phyloP scores from a whole-genome alignment of 2,797 vertebrate genomes.

The Argentina silus region DNA sequence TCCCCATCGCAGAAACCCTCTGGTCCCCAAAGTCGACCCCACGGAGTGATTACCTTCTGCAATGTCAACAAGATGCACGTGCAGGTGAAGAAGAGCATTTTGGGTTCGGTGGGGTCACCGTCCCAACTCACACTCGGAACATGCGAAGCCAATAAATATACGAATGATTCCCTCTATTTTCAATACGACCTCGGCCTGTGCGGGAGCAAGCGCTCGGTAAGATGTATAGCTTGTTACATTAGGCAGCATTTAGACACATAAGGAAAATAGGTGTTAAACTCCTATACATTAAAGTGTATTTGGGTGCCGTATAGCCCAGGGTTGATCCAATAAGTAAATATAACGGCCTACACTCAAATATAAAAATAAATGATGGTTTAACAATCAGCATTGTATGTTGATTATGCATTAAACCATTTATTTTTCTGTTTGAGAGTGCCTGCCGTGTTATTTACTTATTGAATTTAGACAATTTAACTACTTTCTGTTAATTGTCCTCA shows the following conservation, averaged over 20 bases:
- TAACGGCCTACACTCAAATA: no score
- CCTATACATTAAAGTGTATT: no score
- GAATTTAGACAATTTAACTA: no score
- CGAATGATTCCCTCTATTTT: conserved; percentile 58
- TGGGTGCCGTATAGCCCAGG: no score
- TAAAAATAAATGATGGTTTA: no score
- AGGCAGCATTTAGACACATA: not conserved
- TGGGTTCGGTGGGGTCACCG: conserved; percentile 19
- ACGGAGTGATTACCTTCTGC: conserved; percentile 55
- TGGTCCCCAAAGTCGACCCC: not conserved
- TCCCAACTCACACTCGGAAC: conserved; percentile 64
- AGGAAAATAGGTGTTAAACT: no score
- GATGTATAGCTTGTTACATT: conserved; percentile 7
- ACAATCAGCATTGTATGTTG: no score
- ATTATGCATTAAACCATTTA: no score
- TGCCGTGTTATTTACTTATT: no score
- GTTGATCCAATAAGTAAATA: no score
- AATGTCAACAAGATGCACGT: conserved; percentile 58
- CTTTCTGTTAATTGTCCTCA: not conserved
- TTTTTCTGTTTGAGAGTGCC: no score
- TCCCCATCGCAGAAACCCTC: not conserved
- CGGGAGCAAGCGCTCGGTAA: conserved; percentile 64
- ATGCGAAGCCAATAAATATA: conserved; percentile 53
- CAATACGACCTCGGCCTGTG: conserved; percentile 61
- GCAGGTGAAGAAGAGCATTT: conserved; percentile 48